phyloP scores from a whole-genome alignment of 2,113 vertebrate species.

The mouse (Mus musculus) region DNA sequence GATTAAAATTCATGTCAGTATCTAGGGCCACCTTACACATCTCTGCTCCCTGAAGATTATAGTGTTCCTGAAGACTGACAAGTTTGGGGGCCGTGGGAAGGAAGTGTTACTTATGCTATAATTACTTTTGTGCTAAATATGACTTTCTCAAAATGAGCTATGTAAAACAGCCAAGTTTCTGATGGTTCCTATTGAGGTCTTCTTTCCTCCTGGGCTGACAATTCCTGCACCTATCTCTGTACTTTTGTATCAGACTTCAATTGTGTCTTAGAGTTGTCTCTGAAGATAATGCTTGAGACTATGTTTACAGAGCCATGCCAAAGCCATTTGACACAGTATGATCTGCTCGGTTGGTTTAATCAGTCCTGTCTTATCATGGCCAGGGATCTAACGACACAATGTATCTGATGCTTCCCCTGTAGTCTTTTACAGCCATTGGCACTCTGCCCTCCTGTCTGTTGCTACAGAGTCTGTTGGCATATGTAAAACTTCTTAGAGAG shows the following conservation, averaged over 20 bases:
- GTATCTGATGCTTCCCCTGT: slow-evolving; percentile 23
- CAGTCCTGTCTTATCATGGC: slow-evolving; percentile 60
- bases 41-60: slow-evolving; percentile 38
- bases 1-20: slow-evolving; percentile 19
- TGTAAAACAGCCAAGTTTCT: slow-evolving; percentile 69
- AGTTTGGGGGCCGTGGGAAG: slow-evolving; percentile 62
- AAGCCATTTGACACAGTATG: slow-evolving; percentile 44
- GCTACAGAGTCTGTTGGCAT: slow-evolving; percentile 15
- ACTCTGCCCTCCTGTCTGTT: not conserved
- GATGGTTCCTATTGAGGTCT: slow-evolving; percentile 27
- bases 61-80: slow-evolving; percentile 61
- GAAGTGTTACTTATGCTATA: slow-evolving; percentile 68
- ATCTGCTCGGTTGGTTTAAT: slow-evolving; percentile 74
- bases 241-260: slow-evolving; percentile 74
- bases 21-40: slow-evolving; percentile 46
- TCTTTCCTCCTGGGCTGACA: slow-evolving; percentile 71
- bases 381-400: slow-evolving; percentile 50
- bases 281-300: slow-evolving; percentile 31
- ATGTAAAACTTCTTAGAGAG: slow-evolving; percentile 44
- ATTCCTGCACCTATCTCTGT: slow-evolving; percentile 76
- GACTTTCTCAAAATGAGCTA: slow-evolving; percentile 77
- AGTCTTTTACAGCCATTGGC: slow-evolving; percentile 26
- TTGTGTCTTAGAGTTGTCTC: slow-evolving; percentile 77
- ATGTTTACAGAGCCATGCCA: slow-evolving; percentile 33
- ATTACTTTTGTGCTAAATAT: slow-evolving; percentile 82